phyloP scores from a whole-genome alignment of 2,113 vertebrate species.

The Mixornis gularis region DNA sequence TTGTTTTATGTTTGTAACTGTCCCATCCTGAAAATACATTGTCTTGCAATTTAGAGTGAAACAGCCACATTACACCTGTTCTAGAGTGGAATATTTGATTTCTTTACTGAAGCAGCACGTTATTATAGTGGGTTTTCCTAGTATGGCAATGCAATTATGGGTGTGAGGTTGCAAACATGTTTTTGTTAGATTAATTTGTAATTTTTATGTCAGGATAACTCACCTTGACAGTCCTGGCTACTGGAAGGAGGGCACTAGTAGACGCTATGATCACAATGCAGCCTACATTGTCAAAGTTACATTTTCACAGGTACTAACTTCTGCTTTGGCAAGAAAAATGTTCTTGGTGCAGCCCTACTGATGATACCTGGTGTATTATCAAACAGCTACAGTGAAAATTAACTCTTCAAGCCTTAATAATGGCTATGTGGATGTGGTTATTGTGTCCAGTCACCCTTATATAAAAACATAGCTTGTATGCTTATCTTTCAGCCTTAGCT shows the following conservation, averaged over 20 bases:
- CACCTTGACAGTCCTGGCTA: neutral
- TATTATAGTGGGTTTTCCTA: accelerated
- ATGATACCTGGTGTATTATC: neutral
- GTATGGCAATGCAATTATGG: neutral
- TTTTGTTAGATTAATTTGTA: neutral
- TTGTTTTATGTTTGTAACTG: neutral
- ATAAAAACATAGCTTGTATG: neutral
- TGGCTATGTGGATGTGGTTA: neutral
- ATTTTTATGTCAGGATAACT: neutral
- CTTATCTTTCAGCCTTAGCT: neutral
- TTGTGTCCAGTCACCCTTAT: neutral
- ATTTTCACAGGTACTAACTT: neutral
- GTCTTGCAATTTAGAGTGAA: neutral
- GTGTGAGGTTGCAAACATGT: accelerated
- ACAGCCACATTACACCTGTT: neutral
- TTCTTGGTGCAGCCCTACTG: neutral
- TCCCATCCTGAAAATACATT: neutral
- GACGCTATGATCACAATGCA: neutral
- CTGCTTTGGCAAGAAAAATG: neutral
- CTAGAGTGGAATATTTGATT: neutral
- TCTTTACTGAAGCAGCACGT: neutral
- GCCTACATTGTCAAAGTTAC: neutral
- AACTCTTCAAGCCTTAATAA: neutral
- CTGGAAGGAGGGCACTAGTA: neutral
- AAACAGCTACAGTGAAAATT: neutral